phyloP scores from a whole-genome alignment of 2,113 vertebrate species.

The Pseudorasbora parva region DNA sequence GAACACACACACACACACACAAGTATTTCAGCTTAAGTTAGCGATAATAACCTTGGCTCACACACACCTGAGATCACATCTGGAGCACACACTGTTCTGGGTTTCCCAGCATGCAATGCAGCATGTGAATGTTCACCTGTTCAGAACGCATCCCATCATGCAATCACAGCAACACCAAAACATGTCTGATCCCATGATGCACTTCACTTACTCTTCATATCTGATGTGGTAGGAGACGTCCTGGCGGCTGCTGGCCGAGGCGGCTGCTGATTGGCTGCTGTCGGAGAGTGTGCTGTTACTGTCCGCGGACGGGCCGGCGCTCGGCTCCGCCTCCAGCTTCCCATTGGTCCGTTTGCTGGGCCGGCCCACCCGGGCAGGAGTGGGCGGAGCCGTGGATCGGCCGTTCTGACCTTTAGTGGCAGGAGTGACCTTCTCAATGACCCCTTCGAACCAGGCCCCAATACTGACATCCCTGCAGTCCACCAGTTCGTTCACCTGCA shows the following conservation, averaged over 20 bases:
- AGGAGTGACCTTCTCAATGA: slow-evolving; percentile 87
- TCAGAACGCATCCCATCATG: not conserved
- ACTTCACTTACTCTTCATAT: slow-evolving; percentile 99
- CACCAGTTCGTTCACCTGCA: slow-evolving; percentile 96
- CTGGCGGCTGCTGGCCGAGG: slow-evolving; percentile 81
- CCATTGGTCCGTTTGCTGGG: slow-evolving; percentile 92
- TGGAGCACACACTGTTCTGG: no score
- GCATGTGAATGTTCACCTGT: no score
- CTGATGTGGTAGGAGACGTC: slow-evolving; percentile 95
- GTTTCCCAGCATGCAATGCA: slow-evolving; percentile 17
- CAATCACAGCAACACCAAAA: not conserved
- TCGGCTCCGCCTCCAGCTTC: slow-evolving; percentile 76
- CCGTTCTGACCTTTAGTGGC: slow-evolving; percentile 85
- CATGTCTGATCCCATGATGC: slow-evolving; percentile 52
- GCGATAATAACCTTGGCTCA: no score
- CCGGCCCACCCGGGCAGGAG: slow-evolving; percentile 84
- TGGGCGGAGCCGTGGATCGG: slow-evolving; percentile 66
- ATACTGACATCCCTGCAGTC: slow-evolving; percentile 94
- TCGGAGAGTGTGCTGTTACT: slow-evolving; percentile 82
- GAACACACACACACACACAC: no score
- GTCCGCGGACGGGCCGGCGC: slow-evolving; percentile 74
- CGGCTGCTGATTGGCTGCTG: slow-evolving; percentile 84
- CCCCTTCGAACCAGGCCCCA: slow-evolving; percentile 97
- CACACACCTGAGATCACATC: no score
- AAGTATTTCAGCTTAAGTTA: no score